phyloP scores from a whole-genome alignment of 2,888 invertebrate species.

The Eledone cirrhosa region DNA sequence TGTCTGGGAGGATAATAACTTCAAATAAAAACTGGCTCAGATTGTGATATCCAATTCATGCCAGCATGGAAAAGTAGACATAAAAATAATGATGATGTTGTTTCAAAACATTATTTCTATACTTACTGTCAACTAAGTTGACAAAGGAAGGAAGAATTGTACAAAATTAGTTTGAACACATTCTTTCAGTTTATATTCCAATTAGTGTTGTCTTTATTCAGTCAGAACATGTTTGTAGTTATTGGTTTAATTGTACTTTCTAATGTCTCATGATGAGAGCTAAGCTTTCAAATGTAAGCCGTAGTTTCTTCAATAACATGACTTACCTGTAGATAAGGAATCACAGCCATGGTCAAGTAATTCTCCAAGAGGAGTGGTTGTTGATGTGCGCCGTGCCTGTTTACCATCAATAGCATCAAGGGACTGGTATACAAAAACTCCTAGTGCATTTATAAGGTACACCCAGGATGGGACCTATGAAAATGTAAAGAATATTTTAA shows the following conservation, averaged over 20 bases:
- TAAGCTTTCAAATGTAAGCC: background rate
- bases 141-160: no score
- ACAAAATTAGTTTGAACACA: no score
- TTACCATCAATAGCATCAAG: constrained; percentile 99
- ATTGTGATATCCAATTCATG: no score
- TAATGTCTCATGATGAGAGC: background rate
- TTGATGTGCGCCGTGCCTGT: constrained; percentile 93
- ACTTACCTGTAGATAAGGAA: constrained; percentile 83
- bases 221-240: background rate
- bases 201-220: no score
- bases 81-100: no score
- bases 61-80: no score
- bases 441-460: constrained; percentile 88
- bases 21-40: no score
- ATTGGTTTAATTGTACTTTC: background rate
- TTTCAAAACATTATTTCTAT: no score
- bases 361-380: constrained; percentile 93
- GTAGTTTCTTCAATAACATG: background rate
- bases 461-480: constrained; percentile 88
- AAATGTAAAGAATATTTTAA: background rate
- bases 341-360: constrained; percentile 99
- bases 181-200: no score
- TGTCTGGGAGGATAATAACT: no score
- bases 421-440: constrained; percentile 96
- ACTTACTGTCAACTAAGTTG: no score